phyloP scores from a whole-genome alignment of 2,797 vertebrate genomes.

The Poeciliopsis presidionis region DNA sequence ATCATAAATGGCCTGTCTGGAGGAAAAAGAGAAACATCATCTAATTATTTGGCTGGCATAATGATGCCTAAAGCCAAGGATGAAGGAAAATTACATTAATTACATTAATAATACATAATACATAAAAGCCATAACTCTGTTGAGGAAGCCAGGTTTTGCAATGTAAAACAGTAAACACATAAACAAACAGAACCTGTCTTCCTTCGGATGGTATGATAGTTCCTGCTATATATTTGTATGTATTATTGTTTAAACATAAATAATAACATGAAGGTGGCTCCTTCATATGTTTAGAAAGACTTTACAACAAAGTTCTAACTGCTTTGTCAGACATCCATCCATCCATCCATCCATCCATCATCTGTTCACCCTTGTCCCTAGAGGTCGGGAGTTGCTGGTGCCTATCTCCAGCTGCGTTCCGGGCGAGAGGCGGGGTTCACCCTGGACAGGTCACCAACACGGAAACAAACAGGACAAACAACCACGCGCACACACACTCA shows the following conservation, averaged over 20 bases:
- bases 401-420: no score
- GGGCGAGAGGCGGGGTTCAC: no score
- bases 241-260: background rate
- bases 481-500: no score
- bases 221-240: background rate
- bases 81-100: background rate
- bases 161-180: background rate
- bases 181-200: background rate
- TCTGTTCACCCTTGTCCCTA: no score
- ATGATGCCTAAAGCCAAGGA: background rate
- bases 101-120: background rate
- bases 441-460: no score
- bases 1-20: constrained; percentile 94
- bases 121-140: background rate
- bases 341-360: no score
- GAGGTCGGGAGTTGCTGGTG: no score
- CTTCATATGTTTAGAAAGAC: background rate
- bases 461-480: no score
- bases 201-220: background rate
- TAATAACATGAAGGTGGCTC: no score
- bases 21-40: constrained; percentile 17
- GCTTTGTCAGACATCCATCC: background rate
- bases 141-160: background rate
- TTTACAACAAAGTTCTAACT: background rate
- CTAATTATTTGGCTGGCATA: background rate